Percentiles rank a stretch among this genome's conserved stretches.
Conservation (phyloP, 37 sponge, comb jelly and placozoan genomes). For the Aphrocallistes beatrix region DNA sequence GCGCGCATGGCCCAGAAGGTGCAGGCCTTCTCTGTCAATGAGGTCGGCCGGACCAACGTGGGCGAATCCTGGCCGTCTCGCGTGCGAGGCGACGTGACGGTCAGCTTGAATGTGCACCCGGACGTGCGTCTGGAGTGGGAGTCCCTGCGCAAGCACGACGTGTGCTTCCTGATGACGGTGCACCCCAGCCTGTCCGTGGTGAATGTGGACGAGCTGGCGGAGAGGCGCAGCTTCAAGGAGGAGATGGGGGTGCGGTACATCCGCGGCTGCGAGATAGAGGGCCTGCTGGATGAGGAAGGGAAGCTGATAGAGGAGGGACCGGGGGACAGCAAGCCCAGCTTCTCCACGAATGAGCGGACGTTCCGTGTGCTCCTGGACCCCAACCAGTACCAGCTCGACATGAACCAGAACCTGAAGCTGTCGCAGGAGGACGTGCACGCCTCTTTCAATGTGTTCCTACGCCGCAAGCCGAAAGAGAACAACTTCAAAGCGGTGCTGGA, state of each 20-base stretch:
- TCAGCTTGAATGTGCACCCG: conserved; percentile 56
- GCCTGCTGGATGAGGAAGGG: conserved; percentile 90
- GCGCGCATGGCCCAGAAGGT: conserved; percentile 80
- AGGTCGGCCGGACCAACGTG: conserved; percentile 80
- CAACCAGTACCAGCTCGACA: conserved; percentile 93
- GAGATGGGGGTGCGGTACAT: conserved; percentile 64
- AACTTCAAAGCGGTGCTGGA: conserved; percentile 98
- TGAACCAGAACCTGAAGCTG: conserved; percentile 47
- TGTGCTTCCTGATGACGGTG: conserved; percentile 81
- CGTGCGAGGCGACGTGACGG: conserved; percentile 76
- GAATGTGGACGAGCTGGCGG: conserved; percentile 32
- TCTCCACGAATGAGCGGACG: conserved; percentile 49
- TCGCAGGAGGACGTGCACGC: conserved; percentile 86
- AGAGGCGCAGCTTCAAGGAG: neutral
- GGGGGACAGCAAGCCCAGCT: conserved; percentile 59
- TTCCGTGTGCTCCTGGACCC: conserved; percentile 87
- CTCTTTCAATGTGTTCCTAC: conserved; percentile 79
- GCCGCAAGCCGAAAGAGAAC: conserved; percentile 97
- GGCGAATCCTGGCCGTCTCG: conserved; percentile 86
- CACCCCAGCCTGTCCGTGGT: conserved; percentile 43
- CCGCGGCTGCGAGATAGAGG: conserved; percentile 97
- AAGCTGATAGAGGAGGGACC: conserved; percentile 78
- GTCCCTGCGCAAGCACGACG: conserved; percentile 84
- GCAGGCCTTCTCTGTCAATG: conserved; percentile 1
- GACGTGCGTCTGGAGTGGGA: conserved; percentile 74